Base-by-base conservation (phyloP, 2,113 vertebrate genomes). In the Jacana jacana region DNA sequence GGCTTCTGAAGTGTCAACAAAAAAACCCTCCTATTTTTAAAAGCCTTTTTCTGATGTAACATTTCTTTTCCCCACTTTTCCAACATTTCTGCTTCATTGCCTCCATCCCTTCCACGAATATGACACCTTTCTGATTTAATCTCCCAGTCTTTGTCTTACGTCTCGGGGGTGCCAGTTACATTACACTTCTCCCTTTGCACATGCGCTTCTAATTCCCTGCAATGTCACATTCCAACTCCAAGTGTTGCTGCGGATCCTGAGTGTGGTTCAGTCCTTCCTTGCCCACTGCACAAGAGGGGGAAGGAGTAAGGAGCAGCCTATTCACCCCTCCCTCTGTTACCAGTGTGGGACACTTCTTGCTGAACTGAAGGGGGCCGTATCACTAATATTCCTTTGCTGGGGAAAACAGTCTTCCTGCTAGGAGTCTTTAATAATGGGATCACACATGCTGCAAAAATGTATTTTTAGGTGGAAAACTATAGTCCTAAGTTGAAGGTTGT, bases 121-220 rank as follows among this genome's bases (percentile, higher is more conserved):
- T 66, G 84, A 92, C 88, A 92, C 86, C 73, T 91, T 61, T 0
- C 55, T 92, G 92, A 95, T 84, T 96, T 71, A 96, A 93, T 86
- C 91, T 95, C 37, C 1, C 64, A 23, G 81, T 81, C 86, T 13
- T 10, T 92, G 94, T 89, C 94, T 91, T 92, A 83, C 0, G 9
- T 54, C 88, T 97, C 3, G 14, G 75, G 49, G 42, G 49, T 86
- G 94, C 89, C 91, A 82, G 16, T 93, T 86, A 75, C 40, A 42
- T 92, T 71, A 88, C 55, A 10, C 35, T 79, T 86, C 86, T 96
- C 25, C 64, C 44, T 69, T 23, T 72, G 71, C 81, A 94, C 93
- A 89, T 81, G 82, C 95, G 95, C 95, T 96, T 93, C 91, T 55
- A 58, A 95, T 95, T 96, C 87, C 12, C 60, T 64, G 13, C 9